Evolutionary conservation across 2,888 invertebrate species (phyloP).

Genomic region (Cryptops parisi): DNA sequence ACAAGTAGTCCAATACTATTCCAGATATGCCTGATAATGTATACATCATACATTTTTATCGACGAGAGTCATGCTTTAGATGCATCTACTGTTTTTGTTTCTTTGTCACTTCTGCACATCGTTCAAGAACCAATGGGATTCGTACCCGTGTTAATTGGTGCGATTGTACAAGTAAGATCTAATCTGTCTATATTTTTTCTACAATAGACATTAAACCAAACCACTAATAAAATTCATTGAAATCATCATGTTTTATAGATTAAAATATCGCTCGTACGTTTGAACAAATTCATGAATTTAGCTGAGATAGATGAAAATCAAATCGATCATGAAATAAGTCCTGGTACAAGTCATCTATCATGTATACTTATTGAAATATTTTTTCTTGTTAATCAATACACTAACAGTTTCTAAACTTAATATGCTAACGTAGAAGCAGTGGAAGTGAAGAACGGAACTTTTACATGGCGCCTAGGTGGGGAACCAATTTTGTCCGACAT

Average conservation of each 20-base stretch:
- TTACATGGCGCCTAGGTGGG: slow-evolving; percentile 3
- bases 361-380: too few species aligned
- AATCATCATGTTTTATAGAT: slow-evolving; percentile 3
- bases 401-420: background rate
- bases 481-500: background rate
- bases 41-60: slow-evolving; percentile 25
- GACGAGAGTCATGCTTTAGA: slow-evolving; percentile 23
- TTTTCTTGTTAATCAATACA: too few species aligned
- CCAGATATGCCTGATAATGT: slow-evolving; percentile 23
- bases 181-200: too few species aligned
- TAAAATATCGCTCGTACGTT: background rate
- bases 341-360: background rate
- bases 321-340: background rate
- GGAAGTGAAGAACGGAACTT: background rate
- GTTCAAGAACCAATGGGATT: slow-evolving; percentile 24
- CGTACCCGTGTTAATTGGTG: slow-evolving; percentile 22
- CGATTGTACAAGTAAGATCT: slow-evolving; percentile 29
- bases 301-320: background rate
- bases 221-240: too few species aligned
- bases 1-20: background rate
- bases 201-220: too few species aligned
- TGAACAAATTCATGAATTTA: slow-evolving; percentile 4
- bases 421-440: background rate
- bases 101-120: slow-evolving; percentile 29
- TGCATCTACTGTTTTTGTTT: slow-evolving; percentile 28